phyloP scores from a whole-genome alignment of 2,888 invertebrate species.

The Conchocele bisecta region DNA sequence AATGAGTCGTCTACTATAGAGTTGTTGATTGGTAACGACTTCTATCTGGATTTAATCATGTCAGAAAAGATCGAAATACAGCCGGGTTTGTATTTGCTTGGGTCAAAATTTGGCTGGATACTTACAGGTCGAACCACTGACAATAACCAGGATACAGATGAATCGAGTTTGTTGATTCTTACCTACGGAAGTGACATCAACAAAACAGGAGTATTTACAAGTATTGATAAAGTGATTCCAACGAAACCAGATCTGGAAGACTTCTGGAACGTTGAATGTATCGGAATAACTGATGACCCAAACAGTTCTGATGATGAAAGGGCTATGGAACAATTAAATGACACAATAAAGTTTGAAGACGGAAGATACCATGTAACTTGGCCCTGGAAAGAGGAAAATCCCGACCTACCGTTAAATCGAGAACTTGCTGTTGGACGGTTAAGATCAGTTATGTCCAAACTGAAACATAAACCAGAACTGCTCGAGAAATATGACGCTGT shows the following conservation, averaged over 20 bases:
- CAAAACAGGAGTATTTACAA: not conserved
- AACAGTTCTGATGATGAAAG: conserved; percentile 10
- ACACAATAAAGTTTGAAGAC: conserved; percentile 4
- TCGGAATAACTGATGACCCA: conserved; percentile 2
- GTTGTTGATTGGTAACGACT: conserved; percentile 20
- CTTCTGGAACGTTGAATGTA: conserved; percentile 15
- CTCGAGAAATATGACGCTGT: not conserved
- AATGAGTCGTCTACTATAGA: conserved; percentile 14
- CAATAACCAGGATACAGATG: not conserved
- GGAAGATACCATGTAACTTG: not conserved
- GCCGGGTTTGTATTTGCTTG: conserved; percentile 21
- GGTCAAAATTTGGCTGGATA: conserved; percentile 19
- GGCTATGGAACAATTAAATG: conserved; percentile 11
- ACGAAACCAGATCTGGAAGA: conserved; percentile 1
- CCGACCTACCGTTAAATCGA: not conserved
- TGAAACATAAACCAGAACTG: not conserved
- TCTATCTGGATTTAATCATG: conserved; percentile 20
- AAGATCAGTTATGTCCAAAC: not conserved
- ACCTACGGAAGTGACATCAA: not conserved
- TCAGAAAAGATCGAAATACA: conserved; percentile 19
- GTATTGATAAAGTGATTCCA: not conserved
- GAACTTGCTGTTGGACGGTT: conserved; percentile 10
- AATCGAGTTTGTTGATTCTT: not conserved
- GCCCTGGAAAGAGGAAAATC: conserved; percentile 14
- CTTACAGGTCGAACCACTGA: conserved; percentile 6